phyloP scores from a whole-genome alignment of 2,113 vertebrate genomes.

The Podarcis muralis region DNA sequence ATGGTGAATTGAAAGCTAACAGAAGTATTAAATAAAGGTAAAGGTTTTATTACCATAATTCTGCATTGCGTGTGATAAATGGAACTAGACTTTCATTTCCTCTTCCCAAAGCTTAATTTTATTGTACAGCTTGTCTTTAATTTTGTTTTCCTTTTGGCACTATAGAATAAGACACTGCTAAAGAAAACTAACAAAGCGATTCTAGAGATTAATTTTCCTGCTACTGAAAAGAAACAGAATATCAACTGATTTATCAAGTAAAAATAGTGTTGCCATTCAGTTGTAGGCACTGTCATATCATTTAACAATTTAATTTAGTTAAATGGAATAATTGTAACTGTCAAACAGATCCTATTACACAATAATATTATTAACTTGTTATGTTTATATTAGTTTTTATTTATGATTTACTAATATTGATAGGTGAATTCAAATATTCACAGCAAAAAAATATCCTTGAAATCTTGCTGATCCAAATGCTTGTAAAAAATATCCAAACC shows the following conservation, averaged over 20 bases:
- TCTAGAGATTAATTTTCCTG: neutral
- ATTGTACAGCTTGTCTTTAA: neutral
- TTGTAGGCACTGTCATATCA: neutral
- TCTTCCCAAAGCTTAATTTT: slow-evolving; percentile 33
- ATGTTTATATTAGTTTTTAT: too few species aligned
- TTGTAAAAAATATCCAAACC: too few species aligned
- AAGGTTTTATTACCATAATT: too few species aligned
- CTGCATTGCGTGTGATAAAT: neutral
- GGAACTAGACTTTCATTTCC: slow-evolving; percentile 51
- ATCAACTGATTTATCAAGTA: slow-evolving; percentile 11
- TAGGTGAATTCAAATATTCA: too few species aligned
- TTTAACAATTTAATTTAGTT: slow-evolving; percentile 7
- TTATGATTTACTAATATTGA: too few species aligned
- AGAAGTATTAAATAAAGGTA: too few species aligned
- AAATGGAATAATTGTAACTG: neutral
- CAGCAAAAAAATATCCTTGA: too few species aligned
- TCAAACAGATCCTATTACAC: neutral
- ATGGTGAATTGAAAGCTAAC: neutral
- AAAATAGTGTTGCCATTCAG: neutral
- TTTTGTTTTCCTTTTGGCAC: slow-evolving; percentile 22
- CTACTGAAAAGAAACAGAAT: neutral
- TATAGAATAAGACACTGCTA: neutral
- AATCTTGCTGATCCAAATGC: too few species aligned
- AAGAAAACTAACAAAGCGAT: neutral
- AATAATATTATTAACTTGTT: too few species aligned